These are phyloP conservation scores for Caiman crocodilus DNA, from an alignment of 2,797 vertebrate species.

Conservation along the genomic window DNA sequence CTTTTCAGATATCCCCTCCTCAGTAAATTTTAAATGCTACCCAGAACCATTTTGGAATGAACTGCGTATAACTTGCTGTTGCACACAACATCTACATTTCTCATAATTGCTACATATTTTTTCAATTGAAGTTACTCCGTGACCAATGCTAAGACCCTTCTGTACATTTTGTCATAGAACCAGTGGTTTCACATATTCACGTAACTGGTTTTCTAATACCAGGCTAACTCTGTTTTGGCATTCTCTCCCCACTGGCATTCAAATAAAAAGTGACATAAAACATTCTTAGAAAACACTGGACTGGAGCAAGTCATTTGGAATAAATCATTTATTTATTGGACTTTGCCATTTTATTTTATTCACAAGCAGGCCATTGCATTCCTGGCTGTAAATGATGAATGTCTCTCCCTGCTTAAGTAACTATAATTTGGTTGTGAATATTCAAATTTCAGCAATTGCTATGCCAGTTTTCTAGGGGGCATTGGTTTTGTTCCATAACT, in stretches of 20 bases:
- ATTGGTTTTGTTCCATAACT: slow-evolving; percentile 48
- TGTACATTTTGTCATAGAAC: background rate
- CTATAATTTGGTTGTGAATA: slow-evolving; percentile 62
- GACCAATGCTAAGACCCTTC: background rate
- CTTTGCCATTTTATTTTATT: slow-evolving; percentile 72
- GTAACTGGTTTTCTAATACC: background rate
- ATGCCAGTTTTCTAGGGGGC: slow-evolving; percentile 43
- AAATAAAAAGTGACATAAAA: background rate
- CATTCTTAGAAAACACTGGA: slow-evolving; percentile 59
- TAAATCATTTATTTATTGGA: slow-evolving; percentile 70
- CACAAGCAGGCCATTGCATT: slow-evolving; percentile 65
- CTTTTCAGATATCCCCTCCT: slow-evolving; percentile 37
- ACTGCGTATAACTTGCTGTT: slow-evolving; percentile 47
- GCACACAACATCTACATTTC: slow-evolving; percentile 18
- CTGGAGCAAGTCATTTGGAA: slow-evolving; percentile 65
- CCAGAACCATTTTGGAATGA: slow-evolving; percentile 27
- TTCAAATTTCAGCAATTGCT: slow-evolving; percentile 69
- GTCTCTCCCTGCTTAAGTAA: slow-evolving; percentile 64
- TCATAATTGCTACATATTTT: slow-evolving; percentile 11
- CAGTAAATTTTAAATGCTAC: slow-evolving; percentile 36
- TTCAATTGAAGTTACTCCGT: background rate
- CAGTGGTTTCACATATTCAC: background rate
- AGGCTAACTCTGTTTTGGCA: background rate
- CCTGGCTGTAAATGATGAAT: slow-evolving; percentile 70
- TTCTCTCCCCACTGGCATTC: background rate